Evolutionary conservation across 2,797 vertebrate genomes (phyloP), one percentile per base, ranked within the genome.

Genomic region (Chelidonichthys spinosus): DNA sequence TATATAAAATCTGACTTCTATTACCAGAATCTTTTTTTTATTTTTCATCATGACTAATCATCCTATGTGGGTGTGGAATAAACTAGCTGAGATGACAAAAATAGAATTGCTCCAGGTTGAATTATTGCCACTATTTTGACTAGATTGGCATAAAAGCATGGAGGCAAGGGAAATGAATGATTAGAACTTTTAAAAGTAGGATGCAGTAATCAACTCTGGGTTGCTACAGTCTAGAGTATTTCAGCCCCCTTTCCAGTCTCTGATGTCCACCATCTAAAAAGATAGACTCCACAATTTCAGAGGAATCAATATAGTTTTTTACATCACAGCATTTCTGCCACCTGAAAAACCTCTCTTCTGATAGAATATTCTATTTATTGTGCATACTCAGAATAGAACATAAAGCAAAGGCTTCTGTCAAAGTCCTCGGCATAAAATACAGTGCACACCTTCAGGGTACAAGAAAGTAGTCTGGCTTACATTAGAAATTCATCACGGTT

Each of bases 301-400:
- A 67, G 72, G 49, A 83, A 74, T 73, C 61, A 69, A 78, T 74
- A 64, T 60, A 56, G 47, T 67, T 66, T 25, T 80, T 76, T 46
- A 61, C 40, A 67, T 72, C 53, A 53, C 53, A 18, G 66, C 35
- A 71, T 44, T 70, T 69, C 10, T 76, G 58, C 47, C 59, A 47
- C 70, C 56, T 73, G 36, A 59, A 76, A 76, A 60, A 72, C 69
- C 40, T 66, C 39, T 59, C 66, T 79, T 40, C 43, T 67, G 53
- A 75, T 71, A 69, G 67, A 82, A 86, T 86, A 79, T 83, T 85
- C 73, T 79, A 82, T 81, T 76, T 85, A 72, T 68, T 79, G 62
- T 77, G 72, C 63, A 65, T 40, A 64, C 73, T 79, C 59, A 81
- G 65, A 85, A 83, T 79, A 84, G 64, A 80, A 73, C 55, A 66